Evolutionary conservation across 2,888 invertebrate genomes (phyloP).

Genomic region (Cabera pusaria): DNA sequence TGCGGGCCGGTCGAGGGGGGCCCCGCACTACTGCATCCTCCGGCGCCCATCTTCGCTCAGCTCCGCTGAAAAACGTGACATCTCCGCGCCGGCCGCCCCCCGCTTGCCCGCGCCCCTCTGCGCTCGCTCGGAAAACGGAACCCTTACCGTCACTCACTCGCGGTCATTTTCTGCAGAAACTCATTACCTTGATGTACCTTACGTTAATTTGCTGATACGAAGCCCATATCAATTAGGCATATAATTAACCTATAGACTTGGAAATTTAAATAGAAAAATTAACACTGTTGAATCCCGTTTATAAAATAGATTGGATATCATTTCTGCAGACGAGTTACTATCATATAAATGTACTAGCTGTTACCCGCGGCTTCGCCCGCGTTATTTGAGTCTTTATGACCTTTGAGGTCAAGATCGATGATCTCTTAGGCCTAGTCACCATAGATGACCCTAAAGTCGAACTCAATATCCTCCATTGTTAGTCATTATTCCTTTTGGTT

Average conservation of each 20-base stretch:
- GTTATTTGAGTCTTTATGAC: no score
- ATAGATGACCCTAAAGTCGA: no score
- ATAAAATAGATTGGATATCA: no score
- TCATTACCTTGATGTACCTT: constrained; percentile 51
- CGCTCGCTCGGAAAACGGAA: constrained; percentile 41
- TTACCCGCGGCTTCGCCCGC: no score
- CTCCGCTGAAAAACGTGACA: constrained; percentile 72
- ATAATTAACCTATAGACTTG: constrained; percentile 20
- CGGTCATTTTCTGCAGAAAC: constrained; percentile 54
- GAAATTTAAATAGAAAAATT: no score
- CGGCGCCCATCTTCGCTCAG: constrained; percentile 68
- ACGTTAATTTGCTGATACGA: constrained; percentile 22
- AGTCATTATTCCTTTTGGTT: no score
- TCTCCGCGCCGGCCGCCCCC: constrained; percentile 53
- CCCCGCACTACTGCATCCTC: constrained; percentile 79
- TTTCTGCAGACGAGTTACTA: background rate
- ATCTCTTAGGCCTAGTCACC: no score
- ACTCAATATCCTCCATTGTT: no score
- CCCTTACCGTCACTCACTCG: constrained; percentile 49
- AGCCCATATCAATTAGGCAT: constrained; percentile 16
- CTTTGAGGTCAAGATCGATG: no score
- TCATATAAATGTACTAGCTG: no score
- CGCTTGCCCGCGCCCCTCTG: constrained; percentile 30
- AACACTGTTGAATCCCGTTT: no score
- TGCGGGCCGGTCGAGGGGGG: constrained; percentile 44